phyloP scores from a whole-genome alignment of 2,888 invertebrate genomes.

The Athalia rosae region DNA sequence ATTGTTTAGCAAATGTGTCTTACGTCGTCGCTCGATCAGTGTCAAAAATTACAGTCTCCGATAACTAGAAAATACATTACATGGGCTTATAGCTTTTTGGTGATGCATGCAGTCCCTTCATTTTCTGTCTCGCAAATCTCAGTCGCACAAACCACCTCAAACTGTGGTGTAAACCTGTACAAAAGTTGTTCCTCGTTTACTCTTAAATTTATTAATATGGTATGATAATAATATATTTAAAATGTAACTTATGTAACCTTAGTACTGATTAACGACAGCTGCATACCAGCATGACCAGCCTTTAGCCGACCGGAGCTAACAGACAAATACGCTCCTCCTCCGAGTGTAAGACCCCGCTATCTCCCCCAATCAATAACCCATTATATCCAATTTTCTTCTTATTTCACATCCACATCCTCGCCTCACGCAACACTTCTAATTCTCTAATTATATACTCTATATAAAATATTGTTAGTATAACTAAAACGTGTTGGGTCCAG shows the following conservation, averaged over 20 bases:
- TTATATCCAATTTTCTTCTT: conserved; percentile 44
- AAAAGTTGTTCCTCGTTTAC: conserved; percentile 65
- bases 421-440: conserved; percentile 69
- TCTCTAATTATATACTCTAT: conserved; percentile 73
- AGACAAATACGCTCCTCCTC: conserved; percentile 72
- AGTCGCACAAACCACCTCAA: conserved; percentile 62
- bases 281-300: conserved; percentile 73
- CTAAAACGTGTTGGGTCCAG: conserved; percentile 72
- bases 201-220: conserved; percentile 61
- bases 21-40: no score
- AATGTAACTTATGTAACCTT: conserved; percentile 73
- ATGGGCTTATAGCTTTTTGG: conserved; percentile 32
- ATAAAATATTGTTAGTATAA: conserved; percentile 74
- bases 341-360: conserved; percentile 66
- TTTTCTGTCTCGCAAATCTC: conserved; percentile 68
- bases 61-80: no score
- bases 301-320: conserved; percentile 73
- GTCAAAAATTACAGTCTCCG: no score
- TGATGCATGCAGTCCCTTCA: conserved; percentile 47
- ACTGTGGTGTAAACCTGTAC: conserved; percentile 66
- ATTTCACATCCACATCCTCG: conserved; percentile 50
- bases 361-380: conserved; percentile 47
- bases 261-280: conserved; percentile 72
- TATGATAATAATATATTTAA: conserved; percentile 72
- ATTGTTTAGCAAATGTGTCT: no score